Evolutionary conservation across 2,888 invertebrate species (phyloP), one percentile per base, ranked within the genome.

Genomic region (Nebria brevicollis): DNA sequence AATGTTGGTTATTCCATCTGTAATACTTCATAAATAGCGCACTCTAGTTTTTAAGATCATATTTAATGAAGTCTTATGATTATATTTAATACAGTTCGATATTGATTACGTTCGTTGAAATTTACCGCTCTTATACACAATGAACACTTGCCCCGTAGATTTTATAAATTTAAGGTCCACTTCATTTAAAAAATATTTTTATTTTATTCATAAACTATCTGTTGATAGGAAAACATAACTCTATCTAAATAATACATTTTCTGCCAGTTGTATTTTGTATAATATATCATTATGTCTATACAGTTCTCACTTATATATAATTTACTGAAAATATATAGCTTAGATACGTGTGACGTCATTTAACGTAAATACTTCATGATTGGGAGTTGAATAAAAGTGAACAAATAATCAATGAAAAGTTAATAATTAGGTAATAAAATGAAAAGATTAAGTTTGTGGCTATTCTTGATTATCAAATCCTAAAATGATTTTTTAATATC

Each of bases 1-100:
- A 81, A 81, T 81, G 81, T 81, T 81, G 66, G 75, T 80, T 80
- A 80, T 80, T 80, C 80, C 80, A 80, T 80, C 80, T 80, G 75
- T 75, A 68, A 80, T 80, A 80, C 80, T 66, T 80, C 75, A 80
- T 80, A 80, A 72, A 54, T 54, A 54, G 54, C 80, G 75, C 80
- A 80, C 80, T 80, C 70, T 80, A 80, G 80, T 54, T 43, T 75
- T 34, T 80, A 80, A 80, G 80, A 68, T 70, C 54, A 80, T 75
- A 80, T 80, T 80, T 80, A 75, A 80, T 80, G 75, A 80, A 80
- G 80, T 80, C 80, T 80, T 80, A 80, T 80, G 80, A 80, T 80
- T 80, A 80, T 80, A 80, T 65, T 75, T 54, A 54, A 54, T 75
- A 80, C 75, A 68, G 8, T 73, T 26, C 70, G 72, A 43, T n/a